Conservation (phyloP, 2,797 vertebrate species). For the Ficedula albicollis region DNA sequence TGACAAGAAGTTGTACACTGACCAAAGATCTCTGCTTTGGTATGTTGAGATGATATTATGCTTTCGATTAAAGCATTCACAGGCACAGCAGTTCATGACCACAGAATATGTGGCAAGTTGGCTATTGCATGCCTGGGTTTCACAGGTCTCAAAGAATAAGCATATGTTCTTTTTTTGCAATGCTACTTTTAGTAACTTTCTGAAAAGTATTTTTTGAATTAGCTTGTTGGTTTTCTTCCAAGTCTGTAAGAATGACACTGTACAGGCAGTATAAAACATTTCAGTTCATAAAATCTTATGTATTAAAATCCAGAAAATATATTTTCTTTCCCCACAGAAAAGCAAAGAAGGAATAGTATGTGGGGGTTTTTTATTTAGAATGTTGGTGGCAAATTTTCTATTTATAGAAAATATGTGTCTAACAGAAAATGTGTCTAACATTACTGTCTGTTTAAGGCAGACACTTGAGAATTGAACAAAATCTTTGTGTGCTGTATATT, state of each 20-base stretch:
- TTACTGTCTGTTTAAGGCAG: background rate
- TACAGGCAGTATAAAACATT: background rate
- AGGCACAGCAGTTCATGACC: background rate
- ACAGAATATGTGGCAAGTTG: background rate
- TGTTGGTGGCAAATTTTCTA: background rate
- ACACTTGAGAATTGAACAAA: background rate
- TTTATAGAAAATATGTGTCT: background rate
- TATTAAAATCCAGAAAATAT: background rate
- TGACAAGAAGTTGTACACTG: background rate
- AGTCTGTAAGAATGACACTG: background rate
- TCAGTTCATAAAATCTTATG: background rate
- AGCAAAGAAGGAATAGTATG: background rate
- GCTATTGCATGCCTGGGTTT: background rate
- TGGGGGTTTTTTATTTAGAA: fast-evolving
- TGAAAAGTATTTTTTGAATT: background rate
- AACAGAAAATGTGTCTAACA: background rate
- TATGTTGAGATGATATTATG: background rate
- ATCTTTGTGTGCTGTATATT: background rate
- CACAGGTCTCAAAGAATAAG: background rate
- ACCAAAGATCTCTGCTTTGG: background rate
- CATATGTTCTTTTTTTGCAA: background rate
- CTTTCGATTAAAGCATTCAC: background rate
- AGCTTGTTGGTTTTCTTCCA: background rate
- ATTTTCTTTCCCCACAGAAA: background rate
- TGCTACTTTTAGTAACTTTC: background rate